Base-by-base conservation (phyloP, 1,140 invertebrate genomes). In the Drosophila parabipectinata region DNA sequence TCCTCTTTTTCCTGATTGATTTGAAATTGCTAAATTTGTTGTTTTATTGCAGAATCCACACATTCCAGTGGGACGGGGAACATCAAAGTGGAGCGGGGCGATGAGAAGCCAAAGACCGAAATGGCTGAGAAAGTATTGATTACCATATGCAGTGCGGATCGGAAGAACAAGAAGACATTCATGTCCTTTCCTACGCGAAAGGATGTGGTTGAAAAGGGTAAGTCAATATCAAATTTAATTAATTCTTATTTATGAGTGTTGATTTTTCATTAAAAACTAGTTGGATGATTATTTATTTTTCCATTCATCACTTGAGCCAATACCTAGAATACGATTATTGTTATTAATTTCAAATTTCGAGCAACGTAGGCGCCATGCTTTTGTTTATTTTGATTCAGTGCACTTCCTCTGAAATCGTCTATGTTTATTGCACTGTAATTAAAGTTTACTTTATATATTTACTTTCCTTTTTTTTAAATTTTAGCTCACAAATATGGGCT, bases 141-240 rank as follows among this genome's bases (percentile, higher is more conserved):
- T 77, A 88, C 84, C 52, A 88, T 88, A 68, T 88, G 83, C 55
- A 88, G 79, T 41, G 83, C 84, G 15, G 83, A 88, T 79, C 72
- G 83, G 0, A 88, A 88, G 47, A 83, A 58, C 50, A 88, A 88
- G 59, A 88, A 89, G 66, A 79, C 83, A 7, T 88, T 88, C 12
- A 88, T 88, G 83, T 88, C 83, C 21, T 54, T 88, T 58, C 83
- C 83, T 26, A 79, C 68, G 24, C 67, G 83, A 52, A 88, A 88
- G 61, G 84, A 88, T 71, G 83, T 88, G 15, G 77, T 88, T 47
- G 83, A 88, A n/a, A 88, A 88, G 64, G 83, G 83, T 88, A 28
- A 45, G 76, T 3, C 4, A 6, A 44, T 54, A 1, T 10, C 1
- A 4, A 15, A 7, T 14, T 15, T 45, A 45, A 45, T 21, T 21